Evolutionary conservation across 1,140 invertebrate genomes (phyloP).

Genomic region (Carposina sasakii): DNA sequence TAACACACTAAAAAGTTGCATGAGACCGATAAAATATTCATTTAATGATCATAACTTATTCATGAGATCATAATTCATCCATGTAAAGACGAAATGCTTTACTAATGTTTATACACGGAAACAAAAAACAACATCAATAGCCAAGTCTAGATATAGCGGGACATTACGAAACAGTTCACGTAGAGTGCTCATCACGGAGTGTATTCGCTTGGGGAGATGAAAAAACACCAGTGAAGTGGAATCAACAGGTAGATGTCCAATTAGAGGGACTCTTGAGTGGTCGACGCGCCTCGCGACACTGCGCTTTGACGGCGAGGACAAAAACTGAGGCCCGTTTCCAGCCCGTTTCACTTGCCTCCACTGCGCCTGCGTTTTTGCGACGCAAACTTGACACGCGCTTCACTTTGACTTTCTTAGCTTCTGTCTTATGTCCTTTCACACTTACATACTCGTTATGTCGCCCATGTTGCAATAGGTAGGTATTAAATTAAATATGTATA

Average conservation of each 20-base stretch:
- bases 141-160: too few species aligned
- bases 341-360: slow-evolving; percentile 49
- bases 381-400: slow-evolving; percentile 45
- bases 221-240: slow-evolving; percentile 52
- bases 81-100: too few species aligned
- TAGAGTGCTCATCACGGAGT: slow-evolving; percentile 48
- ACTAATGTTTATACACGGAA: too few species aligned
- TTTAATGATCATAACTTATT: too few species aligned
- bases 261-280: slow-evolving; percentile 58
- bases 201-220: slow-evolving; percentile 39
- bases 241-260: slow-evolving; percentile 68
- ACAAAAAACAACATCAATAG: too few species aligned
- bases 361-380: slow-evolving; percentile 48
- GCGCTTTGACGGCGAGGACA: slow-evolving; percentile 52
- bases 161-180: slow-evolving; percentile 53
- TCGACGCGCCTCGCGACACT: slow-evolving; percentile 50
- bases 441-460: slow-evolving; percentile 16
- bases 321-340: slow-evolving; percentile 56
- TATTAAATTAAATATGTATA: too few species aligned
- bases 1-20: too few species aligned
- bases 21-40: too few species aligned
- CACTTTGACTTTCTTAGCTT: slow-evolving; percentile 47
- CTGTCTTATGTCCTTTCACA: slow-evolving; percentile 12
- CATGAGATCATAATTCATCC: too few species aligned
- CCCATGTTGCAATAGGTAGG: too few species aligned